Evolutionary conservation across 2,113 vertebrate species (phyloP), one percentile per base, ranked within the genome.

Genomic region (Rhabdornis inornatus): DNA sequence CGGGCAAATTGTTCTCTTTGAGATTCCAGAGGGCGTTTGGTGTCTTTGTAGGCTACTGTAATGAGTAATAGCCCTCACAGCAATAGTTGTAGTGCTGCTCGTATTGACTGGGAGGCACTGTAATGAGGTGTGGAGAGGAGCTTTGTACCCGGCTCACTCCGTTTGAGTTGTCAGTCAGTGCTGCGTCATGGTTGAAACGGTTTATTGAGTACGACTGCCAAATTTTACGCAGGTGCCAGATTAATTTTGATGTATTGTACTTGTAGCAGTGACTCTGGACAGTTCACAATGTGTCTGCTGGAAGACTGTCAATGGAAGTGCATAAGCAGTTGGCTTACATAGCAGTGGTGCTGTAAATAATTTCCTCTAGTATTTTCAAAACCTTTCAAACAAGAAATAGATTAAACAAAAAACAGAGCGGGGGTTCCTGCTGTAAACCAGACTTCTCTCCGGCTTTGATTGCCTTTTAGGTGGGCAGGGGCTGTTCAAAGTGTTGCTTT

Each of bases 131-230:
- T 90, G 87, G 88, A 93, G 89, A 87, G 91, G 83, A 97, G 94
- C 94, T 92, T 87, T 83, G 93, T 96, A 65, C 64, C 50, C 84
- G 10, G 74, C 83, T 93, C 63, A 9, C 76, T 90, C 70, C 1
- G 10, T 94, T 95, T 14, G 16, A 88, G 79, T 97, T 96, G 95
- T 96, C 96, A 95, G 90, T 96, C 93, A 95, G 65, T 92, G 95
- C 90, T 83, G 74, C 90, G 68, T 95, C 96, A 64, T 83, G 90
- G 93, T 63, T 2, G 16, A 86, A 97, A 78, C 3, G 6, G 83
- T 95, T 97, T 97, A 97, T 98, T 97, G 93, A 68, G 88, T 96
- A 82, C 96, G 95, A 97, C 96, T 97, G 96, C 95, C 94, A 97
- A 97, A 97, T 97, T 89, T 96, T 95, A 93, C 93, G 85, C 92